Base-by-base conservation (phyloP, 64 coral and sea anemone genomes). In the Stichodactyla helianthus region DNA sequence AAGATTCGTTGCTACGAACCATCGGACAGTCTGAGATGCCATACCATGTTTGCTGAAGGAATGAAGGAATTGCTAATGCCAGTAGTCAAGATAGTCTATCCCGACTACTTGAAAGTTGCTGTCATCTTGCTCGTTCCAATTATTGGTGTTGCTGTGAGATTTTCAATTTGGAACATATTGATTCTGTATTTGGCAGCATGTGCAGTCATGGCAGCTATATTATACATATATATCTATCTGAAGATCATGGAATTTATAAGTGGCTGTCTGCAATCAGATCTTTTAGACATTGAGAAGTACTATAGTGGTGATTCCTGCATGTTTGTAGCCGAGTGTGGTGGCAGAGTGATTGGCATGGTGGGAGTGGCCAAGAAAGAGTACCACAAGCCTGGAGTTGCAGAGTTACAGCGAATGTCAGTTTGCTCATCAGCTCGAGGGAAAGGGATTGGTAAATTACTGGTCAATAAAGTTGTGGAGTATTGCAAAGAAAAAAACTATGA, bases 341-440 rank as follows among this genome's bases (percentile, higher is more conserved):
- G 89, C 18, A 85, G 28, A 51, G 54, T 90, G 26, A 64, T 90
- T 52, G 82, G 82, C 9, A 90, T 90, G 89, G 89, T 85, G 0
- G 82, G 89, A 8, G 55, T 90, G 28, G 10, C 15, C 53, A 61
- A 20, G 15, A 56, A 57, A 18, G 82, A 90, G 11, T 27, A 55
- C 25, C 82, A 84, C 27, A 65, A 71, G 20, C 82, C 52, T 57
- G 53, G 70, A 26, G 52, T 77, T 35, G 82, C 65, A 56, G 54
- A 90, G 53, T 59, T 90, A 26, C 50, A 77, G 54, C 63, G 82
- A 12, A 85, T 90, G 89, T 90, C 62, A 55, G 82, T 90, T 18
- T 51, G 51, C 51, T 58, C 53, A 51, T 44, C 26, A 50, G 67
- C 27, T 58, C 59, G 82, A 50, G n/a, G 65, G 70, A 84, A 57